Percentiles rank a stretch among this genome's conserved stretches.
Conservation (phyloP, 2,797 vertebrate genomes). For the Phataginus tricuspis region DNA sequence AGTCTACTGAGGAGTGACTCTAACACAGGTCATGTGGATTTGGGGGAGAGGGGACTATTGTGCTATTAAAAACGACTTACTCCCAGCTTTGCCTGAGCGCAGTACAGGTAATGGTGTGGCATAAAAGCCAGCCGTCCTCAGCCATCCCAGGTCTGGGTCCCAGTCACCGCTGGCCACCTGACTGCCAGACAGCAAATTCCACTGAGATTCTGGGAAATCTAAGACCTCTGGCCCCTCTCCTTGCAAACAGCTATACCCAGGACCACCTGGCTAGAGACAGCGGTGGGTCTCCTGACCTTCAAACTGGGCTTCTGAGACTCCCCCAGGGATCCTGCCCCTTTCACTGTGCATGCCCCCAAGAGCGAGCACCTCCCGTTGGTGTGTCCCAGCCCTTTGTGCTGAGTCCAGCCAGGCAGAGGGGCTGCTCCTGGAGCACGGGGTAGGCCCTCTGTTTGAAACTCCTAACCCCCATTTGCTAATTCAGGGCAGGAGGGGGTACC, state of each 20-base stretch:
- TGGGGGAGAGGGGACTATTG: background rate
- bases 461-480: background rate
- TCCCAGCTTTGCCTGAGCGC: background rate
- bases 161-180: rapidly evolving
- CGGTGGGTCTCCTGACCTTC: background rate
- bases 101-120: rapidly evolving
- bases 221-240: background rate
- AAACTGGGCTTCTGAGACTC: background rate
- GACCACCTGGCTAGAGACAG: no score
- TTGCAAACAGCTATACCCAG: rapidly evolving
- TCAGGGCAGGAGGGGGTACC: background rate
- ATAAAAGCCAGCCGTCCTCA: background rate
- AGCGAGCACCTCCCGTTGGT: rapidly evolving
- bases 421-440: rapidly evolving
- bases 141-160: rapidly evolving
- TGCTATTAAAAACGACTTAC: background rate
- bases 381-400: background rate
- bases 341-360: rapidly evolving
- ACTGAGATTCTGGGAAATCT: background rate
- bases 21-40: background rate
- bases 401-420: rapidly evolving
- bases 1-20: rapidly evolving
- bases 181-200: background rate
- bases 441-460: rapidly evolving
- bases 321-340: rapidly evolving